A percentile compares a stretch with the other conserved stretches of the same genome.
Conservation (phyloP, 2,797 vertebrate species). For the Helostoma temminkii region DNA sequence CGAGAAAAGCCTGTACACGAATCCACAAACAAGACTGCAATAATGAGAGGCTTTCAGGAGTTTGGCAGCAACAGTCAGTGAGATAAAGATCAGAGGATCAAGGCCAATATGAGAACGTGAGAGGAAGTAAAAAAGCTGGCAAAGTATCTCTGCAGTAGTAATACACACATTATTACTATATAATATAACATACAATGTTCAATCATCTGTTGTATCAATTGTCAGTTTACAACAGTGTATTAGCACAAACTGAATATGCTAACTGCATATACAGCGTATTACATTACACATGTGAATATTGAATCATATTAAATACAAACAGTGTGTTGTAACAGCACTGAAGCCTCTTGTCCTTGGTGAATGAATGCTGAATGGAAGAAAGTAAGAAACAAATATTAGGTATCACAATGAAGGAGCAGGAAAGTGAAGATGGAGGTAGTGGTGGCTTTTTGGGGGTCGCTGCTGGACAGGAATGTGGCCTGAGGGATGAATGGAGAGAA, state of each 20-base stretch:
- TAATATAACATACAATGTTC: neutral
- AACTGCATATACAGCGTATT: neutral
- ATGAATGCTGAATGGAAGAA: neutral
- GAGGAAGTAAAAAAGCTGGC: neutral
- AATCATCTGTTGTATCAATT: no score
- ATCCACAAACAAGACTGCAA: neutral
- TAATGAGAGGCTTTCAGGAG: neutral
- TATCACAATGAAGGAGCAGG: no score
- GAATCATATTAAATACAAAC: no score
- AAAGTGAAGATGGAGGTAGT: conserved; percentile 21
- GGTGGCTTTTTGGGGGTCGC: conserved; percentile 14
- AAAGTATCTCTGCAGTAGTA: neutral
- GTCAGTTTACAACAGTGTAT: no score
- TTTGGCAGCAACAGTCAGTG: neutral
- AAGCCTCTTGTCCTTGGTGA: conserved; percentile 7
- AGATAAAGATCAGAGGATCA: neutral
- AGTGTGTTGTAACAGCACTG: no score
- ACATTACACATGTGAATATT: neutral
- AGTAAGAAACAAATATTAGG: neutral
- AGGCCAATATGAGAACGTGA: neutral
- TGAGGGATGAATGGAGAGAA: conserved; percentile 34
- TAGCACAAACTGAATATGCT: conserved; percentile 4
- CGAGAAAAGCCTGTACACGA: neutral
- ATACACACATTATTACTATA: neutral
- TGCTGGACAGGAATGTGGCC: conserved; percentile 46